Base-by-base conservation (phyloP, 2,888 invertebrate genomes). In the Seladonia tumulorum region DNA sequence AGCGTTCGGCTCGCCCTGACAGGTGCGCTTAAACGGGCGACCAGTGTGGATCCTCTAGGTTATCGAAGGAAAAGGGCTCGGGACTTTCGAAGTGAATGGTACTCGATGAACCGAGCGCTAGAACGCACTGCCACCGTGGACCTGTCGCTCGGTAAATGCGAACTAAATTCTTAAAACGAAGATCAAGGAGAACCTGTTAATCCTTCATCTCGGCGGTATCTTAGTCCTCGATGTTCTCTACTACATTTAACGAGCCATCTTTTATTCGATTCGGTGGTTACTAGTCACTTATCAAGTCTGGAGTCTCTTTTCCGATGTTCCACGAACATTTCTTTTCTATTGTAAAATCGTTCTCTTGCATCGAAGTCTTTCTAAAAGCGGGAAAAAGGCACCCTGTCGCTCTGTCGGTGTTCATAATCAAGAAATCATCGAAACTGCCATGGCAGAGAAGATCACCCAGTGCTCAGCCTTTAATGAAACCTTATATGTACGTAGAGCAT, bases 21-120 rank as follows among this genome's bases (percentile, higher is more conserved):
- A 75, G 70, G 68, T 39, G 53, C 68, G 75, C 75, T 80, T 79
- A 73, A 63, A 42, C 7, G 63, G 73, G 63, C 63, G 57, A 42
- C 25, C 63, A 16, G 1, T n/a, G 35, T 70, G 42, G 66, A 73
- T 79, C 68, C 35, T 29, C 45, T 76, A 47, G 76, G 71, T n/a
- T 57, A 42, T 42, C n/a, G 42, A 42, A 39, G 70, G 39, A n/a
- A 70, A 70, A 70, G 70, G 70, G 42, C 42, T 70, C 70, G n/a
- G 70, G 70, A 42, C 70, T 70, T 70, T 42, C n/a, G n/a, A n/a
- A 42, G 70, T 70, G 42, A n/a, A 39, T 39, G 12, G 39, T 22
- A 68, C 39, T 68, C 68, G 39, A 39, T 68, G 68, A 39, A 68
- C 22, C 39, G 68, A 39, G 68, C 22, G 22, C 18, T 16, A 29